Percentiles rank a stretch among this genome's conserved stretches.
Evolutionary conservation across 2,113 vertebrate species (phyloP).

Genomic region (Halichoeres trimaculatus): DNA sequence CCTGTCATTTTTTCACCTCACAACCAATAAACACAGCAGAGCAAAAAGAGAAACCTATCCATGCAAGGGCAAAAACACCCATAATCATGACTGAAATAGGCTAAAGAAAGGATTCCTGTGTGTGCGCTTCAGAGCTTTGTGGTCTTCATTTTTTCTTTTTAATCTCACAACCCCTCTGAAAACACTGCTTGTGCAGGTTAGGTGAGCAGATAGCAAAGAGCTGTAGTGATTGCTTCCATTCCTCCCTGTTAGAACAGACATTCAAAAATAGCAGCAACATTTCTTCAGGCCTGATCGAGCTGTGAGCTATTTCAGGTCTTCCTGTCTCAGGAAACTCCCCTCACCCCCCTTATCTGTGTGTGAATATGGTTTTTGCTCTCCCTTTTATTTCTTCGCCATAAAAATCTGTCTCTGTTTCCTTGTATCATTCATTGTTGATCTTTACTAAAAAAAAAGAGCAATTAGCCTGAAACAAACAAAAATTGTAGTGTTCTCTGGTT

Average conservation of each 20-base stretch:
- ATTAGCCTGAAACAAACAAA: background rate
- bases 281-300: conserved; percentile 76
- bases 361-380: conserved; percentile 62
- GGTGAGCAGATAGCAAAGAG: conserved; percentile 10
- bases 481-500: background rate
- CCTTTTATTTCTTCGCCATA: conserved; percentile 38
- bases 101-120: conserved; percentile 20
- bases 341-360: conserved; percentile 58
- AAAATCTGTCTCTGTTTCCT: conserved; percentile 41
- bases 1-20: conserved; percentile 72
- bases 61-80: conserved; percentile 48
- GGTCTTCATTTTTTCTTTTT: conserved; percentile 15
- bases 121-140: background rate
- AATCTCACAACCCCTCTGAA: conserved; percentile 17
- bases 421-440: conserved; percentile 12
- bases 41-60: conserved; percentile 22
- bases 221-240: conserved; percentile 56
- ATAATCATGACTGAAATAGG: conserved; percentile 37
- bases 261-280: conserved; percentile 77
- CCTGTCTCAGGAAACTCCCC: conserved; percentile 83
- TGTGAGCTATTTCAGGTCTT: conserved; percentile 82
- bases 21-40: conserved; percentile 64
- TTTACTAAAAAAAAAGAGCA: conserved; percentile 12
- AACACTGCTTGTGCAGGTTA: conserved; percentile 4
- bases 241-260: conserved; percentile 57